Evolutionary conservation across 2,888 invertebrate species (phyloP).

Genomic region (Spilosoma lubricipeda): DNA sequence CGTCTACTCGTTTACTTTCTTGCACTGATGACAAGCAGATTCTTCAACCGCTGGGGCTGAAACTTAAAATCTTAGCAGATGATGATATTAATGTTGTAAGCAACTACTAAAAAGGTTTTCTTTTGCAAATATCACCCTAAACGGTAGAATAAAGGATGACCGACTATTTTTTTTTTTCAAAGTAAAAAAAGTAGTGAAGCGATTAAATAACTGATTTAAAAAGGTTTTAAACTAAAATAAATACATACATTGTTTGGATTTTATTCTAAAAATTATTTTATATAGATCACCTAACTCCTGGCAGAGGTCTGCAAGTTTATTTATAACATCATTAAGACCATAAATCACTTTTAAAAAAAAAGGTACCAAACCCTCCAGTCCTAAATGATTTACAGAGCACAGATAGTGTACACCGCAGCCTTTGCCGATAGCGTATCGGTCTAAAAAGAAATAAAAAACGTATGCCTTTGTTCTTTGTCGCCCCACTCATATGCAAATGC

Average conservation of each 20-base stretch:
- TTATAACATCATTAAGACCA: constrained; percentile 43
- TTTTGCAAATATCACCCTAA: too few species aligned
- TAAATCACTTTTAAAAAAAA: constrained; percentile 53
- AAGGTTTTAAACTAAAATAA: background rate
- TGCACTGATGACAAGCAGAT: too few species aligned
- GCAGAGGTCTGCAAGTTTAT: constrained; percentile 15
- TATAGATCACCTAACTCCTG: background rate
- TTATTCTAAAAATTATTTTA: background rate
- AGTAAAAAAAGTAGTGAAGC: too few species aligned
- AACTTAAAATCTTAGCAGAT: too few species aligned
- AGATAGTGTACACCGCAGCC: constrained; percentile 71
- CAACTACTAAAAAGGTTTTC: too few species aligned
- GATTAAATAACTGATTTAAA: background rate
- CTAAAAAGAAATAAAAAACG: constrained; percentile 57
- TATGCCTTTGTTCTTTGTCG: constrained; percentile 83
- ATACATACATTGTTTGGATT: background rate
- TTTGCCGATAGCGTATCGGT: constrained; percentile 76
- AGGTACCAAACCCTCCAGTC: constrained; percentile 45
- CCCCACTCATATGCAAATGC: constrained; percentile 82
- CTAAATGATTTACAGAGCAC: constrained; percentile 72
- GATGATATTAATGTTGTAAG: too few species aligned
- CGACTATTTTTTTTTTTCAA: too few species aligned
- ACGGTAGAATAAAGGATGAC: too few species aligned
- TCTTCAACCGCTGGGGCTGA: too few species aligned
- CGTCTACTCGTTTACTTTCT: too few species aligned